Base-by-base conservation (phyloP, 2,113 vertebrate species). In the Leuciscus idus region DNA sequence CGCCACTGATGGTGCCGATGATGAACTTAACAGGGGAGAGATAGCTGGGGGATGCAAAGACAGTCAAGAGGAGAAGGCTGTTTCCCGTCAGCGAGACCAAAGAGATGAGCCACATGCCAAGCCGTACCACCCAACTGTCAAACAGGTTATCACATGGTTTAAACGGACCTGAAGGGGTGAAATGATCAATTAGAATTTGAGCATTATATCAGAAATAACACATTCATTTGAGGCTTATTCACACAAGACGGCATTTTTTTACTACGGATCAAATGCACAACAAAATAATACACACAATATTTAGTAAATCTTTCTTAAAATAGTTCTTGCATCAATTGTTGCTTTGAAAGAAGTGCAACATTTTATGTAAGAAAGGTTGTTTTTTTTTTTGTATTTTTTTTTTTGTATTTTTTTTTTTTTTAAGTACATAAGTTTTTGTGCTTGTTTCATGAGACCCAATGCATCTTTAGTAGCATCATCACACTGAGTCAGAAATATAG, bases 111-210 rank as follows among this genome's bases (percentile, higher is more conserved):
- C 98, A 99, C 89, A 99, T 92, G 0, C 96, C 97, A 77, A 99
- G 93, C 68, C 97, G 98, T 79, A 98, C 93, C 85, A 97, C 91
- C 98, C 98, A 99, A 93, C 97, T 98, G 91, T 97, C 97, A 81
- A 99, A 92, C 81, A 99, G 95, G 39, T 97, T 94, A 85, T 98
- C 95, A 0, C 98, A 99, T 23, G 98, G 98, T 91, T 97, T 96
- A 94, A 99, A 98, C 46, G 97, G 97, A 92, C 98, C 98, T 99
- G 94, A 76, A 50, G 23, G 28, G 81, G 28, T 30, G 59, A 48
- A 52, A 33, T 11, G 0, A 52, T 6, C 11, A 33, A 30, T 30
- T 48, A 61, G 21, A 43, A 36, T 81, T 33, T 33, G 11, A 57
- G 21, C 19, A 19, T 55, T 55, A 55, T 55, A 7, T 2, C 15